phyloP scores from a whole-genome alignment of 2,888 invertebrate species.

The Drosophila hamatofila region DNA sequence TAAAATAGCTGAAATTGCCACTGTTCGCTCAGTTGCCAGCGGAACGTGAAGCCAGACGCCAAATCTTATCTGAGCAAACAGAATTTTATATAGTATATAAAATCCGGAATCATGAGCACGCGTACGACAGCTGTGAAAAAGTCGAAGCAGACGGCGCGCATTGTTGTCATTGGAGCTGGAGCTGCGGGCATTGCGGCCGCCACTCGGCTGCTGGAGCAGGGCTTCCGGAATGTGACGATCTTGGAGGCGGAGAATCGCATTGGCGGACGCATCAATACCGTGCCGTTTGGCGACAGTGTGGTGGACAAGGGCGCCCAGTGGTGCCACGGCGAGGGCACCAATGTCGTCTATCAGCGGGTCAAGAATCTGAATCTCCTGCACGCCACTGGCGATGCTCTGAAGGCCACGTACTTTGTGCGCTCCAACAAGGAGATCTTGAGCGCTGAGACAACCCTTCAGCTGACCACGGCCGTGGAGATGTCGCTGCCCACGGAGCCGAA shows the following conservation, averaged over 20 bases:
- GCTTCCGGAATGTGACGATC: conserved; percentile 86
- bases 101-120: conserved; percentile 22
- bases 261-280: conserved; percentile 88
- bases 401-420: conserved; percentile 71
- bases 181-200: conserved; percentile 85
- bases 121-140: conserved; percentile 8
- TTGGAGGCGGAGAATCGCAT: conserved; percentile 88
- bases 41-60: conserved; percentile 4
- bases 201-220: conserved; percentile 83
- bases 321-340: conserved; percentile 88
- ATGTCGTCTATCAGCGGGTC: conserved; percentile 87
- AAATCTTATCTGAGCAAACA: background rate
- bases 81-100: background rate
- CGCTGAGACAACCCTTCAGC: conserved; percentile 70
- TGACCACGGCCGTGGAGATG: conserved; percentile 27
- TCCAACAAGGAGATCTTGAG: conserved; percentile 84
- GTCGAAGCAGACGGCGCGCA: conserved; percentile 68
- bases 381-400: conserved; percentile 65
- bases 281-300: conserved; percentile 86
- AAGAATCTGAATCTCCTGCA: conserved; percentile 74
- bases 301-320: conserved; percentile 92
- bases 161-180: conserved; percentile 84
- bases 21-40: conserved; percentile 22
- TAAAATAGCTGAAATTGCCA: conserved; percentile 14
- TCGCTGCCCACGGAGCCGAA: conserved; percentile 32